Evolutionary conservation across 2,888 invertebrate genomes (phyloP).

Genomic region (Luperina nickerlii): DNA sequence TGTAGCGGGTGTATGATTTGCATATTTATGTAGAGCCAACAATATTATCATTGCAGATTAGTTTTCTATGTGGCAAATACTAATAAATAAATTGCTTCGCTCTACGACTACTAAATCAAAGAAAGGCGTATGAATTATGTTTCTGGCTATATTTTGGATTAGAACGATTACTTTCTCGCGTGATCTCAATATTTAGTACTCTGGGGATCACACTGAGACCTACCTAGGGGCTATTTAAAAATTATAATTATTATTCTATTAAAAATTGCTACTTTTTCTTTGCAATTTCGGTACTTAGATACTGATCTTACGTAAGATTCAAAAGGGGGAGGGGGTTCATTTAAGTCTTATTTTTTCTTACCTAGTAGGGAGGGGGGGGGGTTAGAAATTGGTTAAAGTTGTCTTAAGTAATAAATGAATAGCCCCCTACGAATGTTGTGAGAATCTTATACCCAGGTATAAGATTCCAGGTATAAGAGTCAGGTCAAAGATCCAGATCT

Average conservation of each 20-base stretch:
- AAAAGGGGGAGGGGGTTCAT: too few relatives aligned
- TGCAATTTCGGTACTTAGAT: too few relatives aligned
- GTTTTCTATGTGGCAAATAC: conserved; percentile 63
- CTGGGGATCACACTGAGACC: conserved; percentile 21
- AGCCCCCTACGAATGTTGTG: neutral
- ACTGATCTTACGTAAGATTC: too few relatives aligned
- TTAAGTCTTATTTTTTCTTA: too few relatives aligned
- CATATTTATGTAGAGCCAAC: conserved; percentile 75
- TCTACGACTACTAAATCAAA: conserved; percentile 31
- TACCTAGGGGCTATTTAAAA: neutral
- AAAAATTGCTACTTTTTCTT: too few relatives aligned
- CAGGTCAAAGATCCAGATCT: too few relatives aligned
- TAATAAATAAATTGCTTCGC: conserved; percentile 58
- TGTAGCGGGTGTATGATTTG: conserved; percentile 71
- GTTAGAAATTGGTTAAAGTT: too few relatives aligned
- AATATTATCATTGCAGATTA: conserved; percentile 72
- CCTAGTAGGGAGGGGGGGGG: too few relatives aligned
- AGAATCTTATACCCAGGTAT: conserved; percentile 17
- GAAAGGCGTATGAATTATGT: conserved; percentile 31
- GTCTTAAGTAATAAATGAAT: too few relatives aligned
- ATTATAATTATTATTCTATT: too few relatives aligned
- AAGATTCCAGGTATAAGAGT: too few relatives aligned
- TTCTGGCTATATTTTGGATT: conserved; percentile 17
- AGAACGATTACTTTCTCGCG: conserved; percentile 35
- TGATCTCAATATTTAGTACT: conserved; percentile 41